phyloP scores from a whole-genome alignment of 2,113 vertebrate species.

The Brachionichthys hirsutus region DNA sequence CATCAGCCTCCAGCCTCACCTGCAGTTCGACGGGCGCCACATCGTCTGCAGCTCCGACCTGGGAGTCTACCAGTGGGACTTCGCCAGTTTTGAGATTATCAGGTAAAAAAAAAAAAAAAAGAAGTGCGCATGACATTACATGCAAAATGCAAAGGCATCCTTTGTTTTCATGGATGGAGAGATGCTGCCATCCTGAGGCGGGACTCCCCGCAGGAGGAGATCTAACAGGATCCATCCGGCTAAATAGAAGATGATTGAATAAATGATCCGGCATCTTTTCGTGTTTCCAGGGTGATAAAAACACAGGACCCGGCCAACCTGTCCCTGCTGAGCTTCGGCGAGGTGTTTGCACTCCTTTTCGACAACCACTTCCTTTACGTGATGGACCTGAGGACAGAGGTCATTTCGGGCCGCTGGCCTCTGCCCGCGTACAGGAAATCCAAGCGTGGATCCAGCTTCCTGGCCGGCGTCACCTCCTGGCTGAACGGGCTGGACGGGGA shows the following conservation, averaged over 20 bases:
- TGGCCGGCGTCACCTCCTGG: constrained; percentile 94
- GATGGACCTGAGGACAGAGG: constrained; percentile 96
- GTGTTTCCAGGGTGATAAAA: constrained; percentile 89
- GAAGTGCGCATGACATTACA: no score
- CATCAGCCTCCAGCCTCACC: constrained; percentile 91
- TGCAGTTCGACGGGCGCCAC: constrained; percentile 95
- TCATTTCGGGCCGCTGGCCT: constrained; percentile 92
- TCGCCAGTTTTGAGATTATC: constrained; percentile 94
- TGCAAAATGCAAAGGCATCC: no score
- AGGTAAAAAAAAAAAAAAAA: no score
- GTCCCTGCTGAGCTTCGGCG: constrained; percentile 93
- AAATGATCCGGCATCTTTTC: constrained; percentile 4
- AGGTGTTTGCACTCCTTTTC: constrained; percentile 95
- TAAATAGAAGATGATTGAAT: no score
- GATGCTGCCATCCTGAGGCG: no score
- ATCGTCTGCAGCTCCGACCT: constrained; percentile 96
- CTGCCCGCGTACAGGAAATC: constrained; percentile 96
- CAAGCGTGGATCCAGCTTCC: constrained; percentile 95
- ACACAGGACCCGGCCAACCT: constrained; percentile 88
- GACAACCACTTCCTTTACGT: constrained; percentile 96
- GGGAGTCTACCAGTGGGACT: constrained; percentile 98
- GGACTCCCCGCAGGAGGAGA: no score
- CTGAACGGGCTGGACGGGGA: constrained; percentile 91
- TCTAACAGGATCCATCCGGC: no score
- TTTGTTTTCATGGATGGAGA: no score